These are phyloP conservation scores for Meloidogyne hapla DNA, from an alignment of 1,140 invertebrate genomes.

Conservation along the genomic window DNA sequence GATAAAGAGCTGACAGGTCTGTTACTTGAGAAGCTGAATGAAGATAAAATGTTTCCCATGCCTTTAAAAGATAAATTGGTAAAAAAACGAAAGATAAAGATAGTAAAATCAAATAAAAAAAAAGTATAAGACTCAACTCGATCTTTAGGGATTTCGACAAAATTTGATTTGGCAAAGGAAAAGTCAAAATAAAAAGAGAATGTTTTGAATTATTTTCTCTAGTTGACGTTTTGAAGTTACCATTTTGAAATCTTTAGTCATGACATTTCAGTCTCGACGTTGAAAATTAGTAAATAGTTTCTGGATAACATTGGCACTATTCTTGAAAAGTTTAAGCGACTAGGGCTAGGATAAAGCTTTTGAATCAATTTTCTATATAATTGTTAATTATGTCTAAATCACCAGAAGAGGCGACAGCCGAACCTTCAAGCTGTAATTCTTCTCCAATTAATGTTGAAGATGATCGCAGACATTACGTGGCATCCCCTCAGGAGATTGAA, in stretches of 20 bases:
- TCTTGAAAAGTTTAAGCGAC: neutral
- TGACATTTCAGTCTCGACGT: too few species aligned
- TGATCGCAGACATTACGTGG: neutral
- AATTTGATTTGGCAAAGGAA: neutral
- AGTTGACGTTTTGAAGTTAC: too few species aligned
- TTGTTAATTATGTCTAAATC: constrained; percentile 6
- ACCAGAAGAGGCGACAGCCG: neutral
- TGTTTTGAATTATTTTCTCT: too few species aligned
- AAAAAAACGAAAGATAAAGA: neutral
- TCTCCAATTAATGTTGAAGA: constrained; percentile 1
- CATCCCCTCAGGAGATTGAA: neutral
- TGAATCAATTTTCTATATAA: neutral
- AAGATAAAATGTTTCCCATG: neutral
- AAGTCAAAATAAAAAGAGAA: too few species aligned
- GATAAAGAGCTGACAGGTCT: neutral
- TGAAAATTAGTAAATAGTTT: too few species aligned
- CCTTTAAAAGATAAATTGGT: neutral
- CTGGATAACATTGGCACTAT: too few species aligned
- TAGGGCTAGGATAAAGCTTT: constrained; percentile 10
- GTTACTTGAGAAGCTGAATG: neutral
- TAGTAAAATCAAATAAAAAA: neutral
- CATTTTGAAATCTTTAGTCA: too few species aligned
- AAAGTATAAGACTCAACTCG: too few species aligned
- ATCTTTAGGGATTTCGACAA: too few species aligned
- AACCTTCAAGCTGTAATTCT: neutral